phyloP scores from a whole-genome alignment of 92 coral and sea anemone genomes.

The Paragorgia papillata region DNA sequence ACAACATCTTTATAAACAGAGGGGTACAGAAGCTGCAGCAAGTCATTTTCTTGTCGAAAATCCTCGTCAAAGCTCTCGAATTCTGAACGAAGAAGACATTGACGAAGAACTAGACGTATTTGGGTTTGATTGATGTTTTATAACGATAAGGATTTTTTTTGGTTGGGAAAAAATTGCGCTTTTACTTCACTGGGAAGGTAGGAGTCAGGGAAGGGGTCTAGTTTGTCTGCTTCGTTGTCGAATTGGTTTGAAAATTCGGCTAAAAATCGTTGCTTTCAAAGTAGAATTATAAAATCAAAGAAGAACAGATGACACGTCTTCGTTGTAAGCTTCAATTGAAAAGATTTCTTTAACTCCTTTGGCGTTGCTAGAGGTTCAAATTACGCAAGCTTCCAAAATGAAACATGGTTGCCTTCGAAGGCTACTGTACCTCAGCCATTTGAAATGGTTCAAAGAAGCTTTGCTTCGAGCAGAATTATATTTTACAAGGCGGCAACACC shows the following conservation, averaged over 20 bases:
- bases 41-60: neutral
- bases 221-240: neutral
- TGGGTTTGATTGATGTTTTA: neutral
- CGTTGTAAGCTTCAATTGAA: constrained; percentile 6
- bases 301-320: neutral
- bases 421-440: constrained; percentile 44
- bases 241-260: neutral
- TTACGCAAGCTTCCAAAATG: neutral
- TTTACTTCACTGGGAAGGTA: constrained; percentile 7
- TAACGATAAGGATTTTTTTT: neutral
- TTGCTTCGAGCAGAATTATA: constrained; percentile 10
- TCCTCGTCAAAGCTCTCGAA: neutral
- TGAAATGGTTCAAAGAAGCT: constrained; percentile 19
- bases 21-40: neutral
- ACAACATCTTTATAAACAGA: no score
- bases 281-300: neutral
- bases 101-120: neutral
- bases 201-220: constrained; percentile 1
- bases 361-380: constrained; percentile 2
- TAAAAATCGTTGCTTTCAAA: neutral
- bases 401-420: constrained; percentile 26
- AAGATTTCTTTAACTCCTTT: neutral
- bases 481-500: constrained; percentile 30
- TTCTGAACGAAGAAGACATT: constrained; percentile 13
- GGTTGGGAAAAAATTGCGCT: neutral